Percentiles rank a stretch among this genome's conserved stretches.
phyloP scores from a whole-genome alignment of 2,113 vertebrate species.

The Crotalus horridus region DNA sequence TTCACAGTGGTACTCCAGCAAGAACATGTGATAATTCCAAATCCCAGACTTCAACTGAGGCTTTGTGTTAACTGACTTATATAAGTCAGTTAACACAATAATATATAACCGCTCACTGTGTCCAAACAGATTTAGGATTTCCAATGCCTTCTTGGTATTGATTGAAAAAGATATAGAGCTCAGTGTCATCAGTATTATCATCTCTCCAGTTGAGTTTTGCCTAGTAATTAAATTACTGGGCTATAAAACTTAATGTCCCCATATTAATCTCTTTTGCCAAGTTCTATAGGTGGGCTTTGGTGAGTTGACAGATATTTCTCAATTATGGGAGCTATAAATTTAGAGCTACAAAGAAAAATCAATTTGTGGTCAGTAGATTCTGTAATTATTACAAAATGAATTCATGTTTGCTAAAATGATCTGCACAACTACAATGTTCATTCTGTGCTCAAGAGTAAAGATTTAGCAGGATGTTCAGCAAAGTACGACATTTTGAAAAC shows the following conservation, averaged over 20 bases:
- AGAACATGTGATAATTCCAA: background rate
- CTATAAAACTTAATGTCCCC: background rate
- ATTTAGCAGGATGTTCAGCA: background rate
- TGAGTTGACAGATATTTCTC: background rate
- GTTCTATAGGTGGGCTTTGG: background rate
- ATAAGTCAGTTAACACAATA: background rate
- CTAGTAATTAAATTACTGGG: background rate
- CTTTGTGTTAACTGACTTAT: too few species aligned
- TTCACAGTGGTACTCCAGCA: background rate
- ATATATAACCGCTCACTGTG: background rate
- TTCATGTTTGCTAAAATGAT: background rate
- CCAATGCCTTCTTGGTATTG: background rate
- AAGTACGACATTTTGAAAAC: background rate
- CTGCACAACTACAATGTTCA: background rate
- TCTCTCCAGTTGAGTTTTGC: background rate
- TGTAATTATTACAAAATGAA: background rate
- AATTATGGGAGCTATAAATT: background rate
- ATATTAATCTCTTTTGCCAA: background rate
- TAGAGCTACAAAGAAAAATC: background rate
- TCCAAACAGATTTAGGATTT: background rate
- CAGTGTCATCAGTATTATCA: background rate
- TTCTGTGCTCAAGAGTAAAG: background rate
- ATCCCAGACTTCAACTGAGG: background rate
- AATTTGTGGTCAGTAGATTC: background rate
- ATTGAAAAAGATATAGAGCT: background rate